These are phyloP conservation scores for Neria commutata DNA, from an alignment of 2,888 invertebrate species.

Conservation along the genomic window DNA sequence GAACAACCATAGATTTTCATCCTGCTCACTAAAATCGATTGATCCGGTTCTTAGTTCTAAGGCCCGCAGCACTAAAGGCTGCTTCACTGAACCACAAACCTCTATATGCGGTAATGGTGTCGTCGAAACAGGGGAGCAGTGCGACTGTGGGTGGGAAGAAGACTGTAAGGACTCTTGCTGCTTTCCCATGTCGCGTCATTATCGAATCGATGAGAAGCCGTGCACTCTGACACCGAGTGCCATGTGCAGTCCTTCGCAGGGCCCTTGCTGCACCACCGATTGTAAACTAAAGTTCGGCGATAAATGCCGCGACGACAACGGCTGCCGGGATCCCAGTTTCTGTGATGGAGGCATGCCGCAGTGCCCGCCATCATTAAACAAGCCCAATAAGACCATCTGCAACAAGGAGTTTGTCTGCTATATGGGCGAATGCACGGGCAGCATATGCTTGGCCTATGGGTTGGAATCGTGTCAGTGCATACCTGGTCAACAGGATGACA, in stretches of 20 bases:
- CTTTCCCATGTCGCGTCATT: slow-evolving; percentile 84
- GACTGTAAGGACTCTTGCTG: slow-evolving; percentile 95
- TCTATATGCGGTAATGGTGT: slow-evolving; percentile 98
- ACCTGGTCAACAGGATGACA: slow-evolving; percentile 77
- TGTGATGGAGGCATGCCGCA: slow-evolving; percentile 88
- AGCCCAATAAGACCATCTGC: slow-evolving; percentile 93
- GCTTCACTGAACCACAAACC: slow-evolving; percentile 91
- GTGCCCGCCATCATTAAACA: slow-evolving; percentile 91
- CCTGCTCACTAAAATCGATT: slow-evolving; percentile 90
- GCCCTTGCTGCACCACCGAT: slow-evolving; percentile 91
- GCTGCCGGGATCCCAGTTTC: slow-evolving; percentile 89
- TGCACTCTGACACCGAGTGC: slow-evolving; percentile 80
- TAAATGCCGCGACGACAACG: slow-evolving; percentile 91
- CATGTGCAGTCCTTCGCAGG: slow-evolving; percentile 67
- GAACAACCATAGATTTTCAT: slow-evolving; percentile 97
- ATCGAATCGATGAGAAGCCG: slow-evolving; percentile 78
- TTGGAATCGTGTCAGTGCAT: slow-evolving; percentile 95
- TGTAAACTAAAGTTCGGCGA: slow-evolving; percentile 85
- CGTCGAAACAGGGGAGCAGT: slow-evolving; percentile 95
- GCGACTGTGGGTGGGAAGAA: slow-evolving; percentile 98
- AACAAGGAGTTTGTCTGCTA: slow-evolving; percentile 97
- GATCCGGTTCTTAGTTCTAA: slow-evolving; percentile 91
- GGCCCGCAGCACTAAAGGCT: slow-evolving; percentile 87
- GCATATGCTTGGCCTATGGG: slow-evolving; percentile 96
- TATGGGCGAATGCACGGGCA: slow-evolving; percentile 95